A percentile compares a stretch with the other conserved stretches of the same genome.
Conservation (phyloP, 2,888 invertebrate species). For the Sesamia inferens region DNA sequence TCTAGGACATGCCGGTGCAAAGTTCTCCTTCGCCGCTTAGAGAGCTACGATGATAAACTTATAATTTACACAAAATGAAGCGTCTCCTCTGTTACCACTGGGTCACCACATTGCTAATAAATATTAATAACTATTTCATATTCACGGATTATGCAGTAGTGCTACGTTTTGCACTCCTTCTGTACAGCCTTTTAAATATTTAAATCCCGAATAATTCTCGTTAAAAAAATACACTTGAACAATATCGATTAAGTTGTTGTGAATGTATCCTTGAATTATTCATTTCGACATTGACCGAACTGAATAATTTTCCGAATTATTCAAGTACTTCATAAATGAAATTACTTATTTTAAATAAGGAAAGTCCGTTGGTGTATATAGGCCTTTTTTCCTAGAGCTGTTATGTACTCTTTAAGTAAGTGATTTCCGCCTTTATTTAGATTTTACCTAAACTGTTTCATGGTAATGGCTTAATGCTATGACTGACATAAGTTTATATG, state of each 20-base stretch:
- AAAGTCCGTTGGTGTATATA: not conserved
- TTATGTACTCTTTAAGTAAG: not conserved
- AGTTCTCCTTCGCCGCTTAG: not conserved
- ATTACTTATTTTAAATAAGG: not conserved
- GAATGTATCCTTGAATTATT: not conserved
- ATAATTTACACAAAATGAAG: not conserved
- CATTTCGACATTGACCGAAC: not conserved
- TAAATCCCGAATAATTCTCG: fast-evolving
- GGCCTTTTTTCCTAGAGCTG: not conserved
- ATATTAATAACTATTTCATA: slow-evolving; percentile 4
- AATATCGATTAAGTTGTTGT: not conserved
- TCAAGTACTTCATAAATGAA: not conserved
- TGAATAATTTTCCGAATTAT: not conserved
- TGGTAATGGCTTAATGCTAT: too few species aligned
- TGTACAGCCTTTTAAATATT: not conserved
- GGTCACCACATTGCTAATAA: not conserved
- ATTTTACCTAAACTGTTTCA: not conserved
- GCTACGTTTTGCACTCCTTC: not conserved
- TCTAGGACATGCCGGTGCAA: not conserved
- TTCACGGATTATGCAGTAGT: not conserved
- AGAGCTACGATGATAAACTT: not conserved
- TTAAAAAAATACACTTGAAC: not conserved
- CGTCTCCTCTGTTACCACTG: too few species aligned
- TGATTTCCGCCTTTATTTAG: not conserved
- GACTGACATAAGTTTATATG: not conserved